Evolutionary conservation across 2,113 vertebrate genomes (phyloP), one percentile per base, ranked within the genome.

Genomic region (Peucedramus taeniatus): DNA sequence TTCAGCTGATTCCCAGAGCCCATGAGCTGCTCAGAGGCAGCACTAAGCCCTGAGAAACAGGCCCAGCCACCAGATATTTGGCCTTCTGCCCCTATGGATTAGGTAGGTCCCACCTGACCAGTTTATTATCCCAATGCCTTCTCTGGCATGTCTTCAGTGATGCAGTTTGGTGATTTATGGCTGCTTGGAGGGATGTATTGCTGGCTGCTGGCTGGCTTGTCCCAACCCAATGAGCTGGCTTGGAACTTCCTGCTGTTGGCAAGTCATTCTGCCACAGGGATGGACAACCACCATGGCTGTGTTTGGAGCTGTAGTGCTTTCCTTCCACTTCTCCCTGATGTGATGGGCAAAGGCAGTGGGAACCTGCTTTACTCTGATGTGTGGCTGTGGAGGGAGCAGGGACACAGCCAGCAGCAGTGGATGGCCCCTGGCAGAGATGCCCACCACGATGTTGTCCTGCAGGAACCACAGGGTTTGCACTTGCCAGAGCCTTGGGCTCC

Each of bases 401-500:
- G 39, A 37, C 21, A 14, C 4, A 5, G 40, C 45, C 64, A 78
- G 54, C 37, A 56, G 37, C 82, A 81, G 44, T n/a, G 40, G 31
- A 14, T 85, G 24, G 24, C 17, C 49, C 15, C 33, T 28, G 27
- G 24, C 59, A 89, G 40, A 61, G 69, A 56, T 1, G 2, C 13
- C 57, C 42, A 51, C 22, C 26, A 11, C 22, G 72, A 39, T 33
- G 50, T 6, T 21, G 40, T 22, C 31, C 23, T 3, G 1, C 71
- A 60, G 35, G 33, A 81, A 11, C 68, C 26, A 30, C n/a, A 27
- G 42, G 26, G 17, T 72, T 50, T 77, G 63, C 44, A 11, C 27
- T 76, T 57, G 42, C 12, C 14, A n/a, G 47, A 18, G 33, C 0
- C 0, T 69, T 57, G 18, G 39, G 10, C 57, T 69, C 51, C 54